These are phyloP conservation scores for Diplosoma virens DNA, from an alignment of 23 tunicate genomes.

Conservation along the genomic window DNA sequence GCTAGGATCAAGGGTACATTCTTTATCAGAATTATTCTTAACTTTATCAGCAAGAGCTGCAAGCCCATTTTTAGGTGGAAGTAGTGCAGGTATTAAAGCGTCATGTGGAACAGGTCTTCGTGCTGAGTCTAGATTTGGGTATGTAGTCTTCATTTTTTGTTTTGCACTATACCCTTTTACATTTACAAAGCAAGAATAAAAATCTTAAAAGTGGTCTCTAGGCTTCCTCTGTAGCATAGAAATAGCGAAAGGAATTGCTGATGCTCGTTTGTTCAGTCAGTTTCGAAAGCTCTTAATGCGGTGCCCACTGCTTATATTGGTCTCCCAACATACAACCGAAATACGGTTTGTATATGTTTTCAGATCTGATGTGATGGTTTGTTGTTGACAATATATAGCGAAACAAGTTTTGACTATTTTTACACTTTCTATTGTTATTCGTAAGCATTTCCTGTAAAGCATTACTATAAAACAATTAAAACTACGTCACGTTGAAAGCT, in stretches of 20 bases:
- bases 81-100: constrained; percentile 14
- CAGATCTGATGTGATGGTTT: constrained; percentile 16
- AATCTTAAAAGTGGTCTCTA: constrained; percentile 12
- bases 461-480: constrained; percentile 9
- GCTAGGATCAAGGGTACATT: too few species aligned
- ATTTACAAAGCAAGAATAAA: constrained; percentile 19
- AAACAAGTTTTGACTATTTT: constrained; percentile 35
- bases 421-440: constrained; percentile 17
- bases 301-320: constrained; percentile 31
- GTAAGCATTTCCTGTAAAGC: not conserved
- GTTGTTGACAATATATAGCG: constrained; percentile 12
- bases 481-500: too few species aligned
- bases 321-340: constrained; percentile 30
- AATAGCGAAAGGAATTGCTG: constrained; percentile 30
- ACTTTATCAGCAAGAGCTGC: constrained; percentile 20
- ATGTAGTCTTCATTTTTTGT: constrained; percentile 5
- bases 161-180: constrained; percentile 20
- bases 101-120: constrained; percentile 22
- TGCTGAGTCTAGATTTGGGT: constrained; percentile 27
- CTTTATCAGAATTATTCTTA: too few species aligned
- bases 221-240: constrained; percentile 3
- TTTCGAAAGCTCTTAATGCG: constrained; percentile 19
- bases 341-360: constrained; percentile 22
- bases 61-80: constrained; percentile 20
- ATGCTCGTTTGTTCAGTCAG: constrained; percentile 23